Conservation (phyloP, 2,888 invertebrate genomes). For the Oxycera nigricornis region DNA sequence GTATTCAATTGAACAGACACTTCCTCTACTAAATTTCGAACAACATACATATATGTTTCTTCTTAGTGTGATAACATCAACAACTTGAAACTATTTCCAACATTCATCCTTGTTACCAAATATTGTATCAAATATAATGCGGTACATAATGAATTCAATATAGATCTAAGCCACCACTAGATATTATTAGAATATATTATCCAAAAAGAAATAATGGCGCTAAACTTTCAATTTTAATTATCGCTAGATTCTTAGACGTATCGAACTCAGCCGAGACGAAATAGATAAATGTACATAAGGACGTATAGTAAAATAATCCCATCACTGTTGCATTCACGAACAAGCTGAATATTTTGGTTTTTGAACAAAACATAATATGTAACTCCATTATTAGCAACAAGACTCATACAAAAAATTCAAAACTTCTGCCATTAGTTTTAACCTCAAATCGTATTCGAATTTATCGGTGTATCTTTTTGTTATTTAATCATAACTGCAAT, state of each 20-base stretch:
- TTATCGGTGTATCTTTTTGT: slow-evolving; percentile 2
- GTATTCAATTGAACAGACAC: too few species aligned
- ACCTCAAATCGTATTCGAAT: neutral
- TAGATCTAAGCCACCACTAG: neutral
- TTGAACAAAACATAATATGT: neutral
- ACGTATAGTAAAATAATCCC: slow-evolving; percentile 23
- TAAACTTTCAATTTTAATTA: slow-evolving; percentile 36
- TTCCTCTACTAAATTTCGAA: too few species aligned
- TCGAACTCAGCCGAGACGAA: neutral
- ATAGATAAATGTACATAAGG: slow-evolving; percentile 34
- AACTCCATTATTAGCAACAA: too few species aligned
- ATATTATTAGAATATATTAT: slow-evolving; percentile 15
- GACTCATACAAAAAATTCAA: neutral
- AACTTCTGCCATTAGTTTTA: neutral
- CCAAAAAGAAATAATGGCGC: slow-evolving; percentile 26
- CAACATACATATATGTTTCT: too few species aligned
- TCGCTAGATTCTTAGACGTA: slow-evolving; percentile 14
- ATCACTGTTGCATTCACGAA: neutral
- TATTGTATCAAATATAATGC: neutral
- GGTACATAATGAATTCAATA: neutral
- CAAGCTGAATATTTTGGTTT: neutral
- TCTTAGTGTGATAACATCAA: too few species aligned
- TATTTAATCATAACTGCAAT: neutral
- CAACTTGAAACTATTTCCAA: too few species aligned
- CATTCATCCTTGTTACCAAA: too few species aligned